Evolutionary conservation across 1,140 invertebrate species (phyloP).

Genomic region (Lucilia sericata): DNA sequence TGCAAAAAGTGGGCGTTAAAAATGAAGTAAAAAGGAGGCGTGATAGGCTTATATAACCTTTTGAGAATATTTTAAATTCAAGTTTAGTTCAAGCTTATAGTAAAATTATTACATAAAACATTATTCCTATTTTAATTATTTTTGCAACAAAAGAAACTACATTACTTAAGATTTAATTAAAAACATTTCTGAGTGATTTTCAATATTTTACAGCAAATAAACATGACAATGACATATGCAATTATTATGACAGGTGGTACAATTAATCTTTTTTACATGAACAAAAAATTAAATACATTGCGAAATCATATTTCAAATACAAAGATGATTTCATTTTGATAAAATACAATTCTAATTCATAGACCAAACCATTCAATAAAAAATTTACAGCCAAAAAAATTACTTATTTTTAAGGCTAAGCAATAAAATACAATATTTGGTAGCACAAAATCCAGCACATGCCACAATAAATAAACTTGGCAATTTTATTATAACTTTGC

Average conservation of each 20-base stretch:
- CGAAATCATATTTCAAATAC: neutral
- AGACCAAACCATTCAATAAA: no score
- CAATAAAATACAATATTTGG: no score
- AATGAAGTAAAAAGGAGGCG: no score
- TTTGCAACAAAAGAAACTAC: neutral
- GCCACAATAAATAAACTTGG: neutral
- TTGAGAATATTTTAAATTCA: no score
- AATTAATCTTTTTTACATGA: neutral
- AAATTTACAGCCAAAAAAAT: no score
- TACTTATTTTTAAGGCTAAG: no score
- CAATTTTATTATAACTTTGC: no score
- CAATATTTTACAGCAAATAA: neutral
- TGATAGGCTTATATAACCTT: no score
- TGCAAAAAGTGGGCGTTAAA: no score
- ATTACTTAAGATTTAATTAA: neutral
- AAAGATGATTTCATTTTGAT: constrained; percentile 11
- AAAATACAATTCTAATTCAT: neutral
- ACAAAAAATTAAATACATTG: neutral
- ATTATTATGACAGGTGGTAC: constrained; percentile 30
- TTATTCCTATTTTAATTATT: neutral
- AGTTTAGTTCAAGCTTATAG: no score
- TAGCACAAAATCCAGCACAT: neutral
- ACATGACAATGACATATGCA: neutral
- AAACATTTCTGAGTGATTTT: neutral
- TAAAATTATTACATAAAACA: neutral